Conservation (phyloP, 2,797 vertebrate genomes). For the Tragopan temminckii region DNA sequence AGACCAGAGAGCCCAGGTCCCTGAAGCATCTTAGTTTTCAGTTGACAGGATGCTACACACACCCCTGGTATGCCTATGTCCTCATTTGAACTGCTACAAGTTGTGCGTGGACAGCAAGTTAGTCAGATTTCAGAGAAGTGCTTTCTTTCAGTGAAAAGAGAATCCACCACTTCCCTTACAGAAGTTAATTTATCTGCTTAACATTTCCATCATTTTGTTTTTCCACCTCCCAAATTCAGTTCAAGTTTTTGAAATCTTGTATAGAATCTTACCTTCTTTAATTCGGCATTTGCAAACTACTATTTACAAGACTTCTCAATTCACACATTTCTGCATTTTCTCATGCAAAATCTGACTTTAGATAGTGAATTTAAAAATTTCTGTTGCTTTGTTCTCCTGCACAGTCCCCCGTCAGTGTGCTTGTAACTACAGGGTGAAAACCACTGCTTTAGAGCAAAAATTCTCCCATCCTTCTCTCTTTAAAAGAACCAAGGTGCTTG, state of each 20-base stretch:
- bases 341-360: neutral
- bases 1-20: neutral
- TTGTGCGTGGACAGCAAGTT: neutral
- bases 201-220: neutral
- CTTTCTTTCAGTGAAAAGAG: neutral
- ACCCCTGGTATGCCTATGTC: neutral
- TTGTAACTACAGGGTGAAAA: neutral
- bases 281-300: neutral
- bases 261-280: neutral
- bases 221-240: neutral
- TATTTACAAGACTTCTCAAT: neutral
- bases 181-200: neutral
- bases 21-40: neutral
- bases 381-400: neutral
- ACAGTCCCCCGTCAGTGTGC: neutral
- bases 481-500: neutral
- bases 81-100: neutral
- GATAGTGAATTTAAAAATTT: neutral
- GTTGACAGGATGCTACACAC: rapidly evolving
- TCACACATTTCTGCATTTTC: neutral
- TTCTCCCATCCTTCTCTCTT: neutral
- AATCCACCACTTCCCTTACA: neutral
- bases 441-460: neutral
- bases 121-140: neutral
- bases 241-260: neutral